Base-by-base conservation (phyloP, 1,140 invertebrate species). In the Acromyrmex echinatior region DNA sequence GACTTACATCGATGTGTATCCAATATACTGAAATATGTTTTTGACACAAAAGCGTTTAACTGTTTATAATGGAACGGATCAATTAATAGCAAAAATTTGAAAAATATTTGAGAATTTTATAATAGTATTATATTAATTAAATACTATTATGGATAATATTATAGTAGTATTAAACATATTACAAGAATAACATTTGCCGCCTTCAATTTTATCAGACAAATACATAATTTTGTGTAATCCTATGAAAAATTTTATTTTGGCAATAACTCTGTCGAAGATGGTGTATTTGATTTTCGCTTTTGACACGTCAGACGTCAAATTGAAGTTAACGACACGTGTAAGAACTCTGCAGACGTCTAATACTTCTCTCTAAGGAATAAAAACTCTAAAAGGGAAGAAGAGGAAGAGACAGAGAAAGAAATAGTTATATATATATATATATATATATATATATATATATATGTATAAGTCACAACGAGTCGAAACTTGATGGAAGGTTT, bases 401-500 rank as follows among this genome's bases (percentile, higher is more conserved):
- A 35, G 12, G 65, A 9, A 56, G 49, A 31, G 49, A 70, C 5
- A 21, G n/a, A 28, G n/a, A 51, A 51, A 51, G 7, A 31, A 53
- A 31, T n/a, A n/a, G n/a, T n/a, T n/a, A n/a, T n/a, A n/a, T n/a
- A n/a, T n/a, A n/a, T n/a, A n/a, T n/a, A n/a, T n/a, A n/a, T n/a
- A n/a, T n/a, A n/a, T n/a, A n/a, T n/a, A n/a, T n/a, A n/a, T n/a
- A n/a, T n/a, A n/a, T n/a, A n/a, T n/a, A n/a, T n/a, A n/a, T n/a
- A n/a, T n/a, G n/a, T n/a, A n/a, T n/a, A n/a, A n/a, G n/a, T n/a
- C n/a, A n/a, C n/a, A n/a, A n/a, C 21, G n/a, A 51, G 45, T 56
- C 51, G 18, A 60, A 76, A 21, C 68, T 51, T 79, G 62, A 62
- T 70, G 80, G 71, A 76, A 90, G 65, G 79, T 87, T 90, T 89